phyloP scores from a whole-genome alignment of 23 tunicate genomes.

The Ascidia mentula region DNA sequence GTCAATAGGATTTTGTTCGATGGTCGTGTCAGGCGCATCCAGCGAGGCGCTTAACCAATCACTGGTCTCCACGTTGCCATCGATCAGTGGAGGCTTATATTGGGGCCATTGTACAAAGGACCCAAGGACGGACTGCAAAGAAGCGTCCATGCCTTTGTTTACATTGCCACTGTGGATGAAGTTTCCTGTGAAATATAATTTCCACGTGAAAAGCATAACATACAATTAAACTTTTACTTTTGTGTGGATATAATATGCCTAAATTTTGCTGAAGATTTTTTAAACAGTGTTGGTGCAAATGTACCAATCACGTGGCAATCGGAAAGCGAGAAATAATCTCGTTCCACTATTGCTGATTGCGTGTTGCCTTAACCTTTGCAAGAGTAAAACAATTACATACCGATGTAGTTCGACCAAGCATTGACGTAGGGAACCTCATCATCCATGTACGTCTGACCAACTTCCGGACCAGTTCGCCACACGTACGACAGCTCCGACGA shows the following conservation, averaged over 20 bases:
- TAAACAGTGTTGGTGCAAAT: too few relatives aligned
- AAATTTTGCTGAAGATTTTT: too few relatives aligned
- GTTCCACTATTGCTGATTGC: too few relatives aligned
- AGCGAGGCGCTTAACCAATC: slow-evolving; percentile 48
- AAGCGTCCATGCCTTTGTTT: slow-evolving; percentile 42
- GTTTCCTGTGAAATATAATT: slow-evolving; percentile 32
- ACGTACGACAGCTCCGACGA: slow-evolving; percentile 60
- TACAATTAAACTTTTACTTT: too few relatives aligned
- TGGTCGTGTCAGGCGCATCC: slow-evolving; percentile 38
- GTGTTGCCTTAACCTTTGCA: too few relatives aligned
- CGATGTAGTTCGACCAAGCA: slow-evolving; percentile 57
- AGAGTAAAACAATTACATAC: too few relatives aligned
- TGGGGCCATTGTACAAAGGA: slow-evolving; percentile 40
- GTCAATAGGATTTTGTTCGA: slow-evolving; percentile 49
- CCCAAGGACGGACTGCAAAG: slow-evolving; percentile 16
- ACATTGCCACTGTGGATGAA: slow-evolving; percentile 59
- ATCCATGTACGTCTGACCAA: slow-evolving; percentile 57
- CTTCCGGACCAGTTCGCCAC: slow-evolving; percentile 66
- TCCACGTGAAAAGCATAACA: too few relatives aligned
- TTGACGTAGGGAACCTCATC: slow-evolving; percentile 44
- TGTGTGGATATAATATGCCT: too few relatives aligned
- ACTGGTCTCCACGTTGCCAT: neutral
- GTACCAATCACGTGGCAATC: too few relatives aligned
- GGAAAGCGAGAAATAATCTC: too few relatives aligned
- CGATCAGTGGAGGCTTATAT: slow-evolving; percentile 24